Evolutionary conservation across 2,797 vertebrate genomes (phyloP).

Genomic region (Netta rufina): DNA sequence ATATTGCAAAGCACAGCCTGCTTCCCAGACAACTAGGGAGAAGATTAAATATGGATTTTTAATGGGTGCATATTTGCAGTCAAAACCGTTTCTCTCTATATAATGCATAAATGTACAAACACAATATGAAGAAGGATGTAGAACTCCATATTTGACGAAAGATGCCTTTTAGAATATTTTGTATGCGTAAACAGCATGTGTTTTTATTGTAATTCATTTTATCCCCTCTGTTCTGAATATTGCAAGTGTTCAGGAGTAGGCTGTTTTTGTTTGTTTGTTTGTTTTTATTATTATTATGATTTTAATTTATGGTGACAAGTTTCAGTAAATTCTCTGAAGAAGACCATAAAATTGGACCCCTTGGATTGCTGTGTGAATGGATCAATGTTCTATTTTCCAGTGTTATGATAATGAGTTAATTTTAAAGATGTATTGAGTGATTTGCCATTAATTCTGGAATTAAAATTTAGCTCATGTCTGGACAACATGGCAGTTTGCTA

Average conservation of each 20-base stretch:
- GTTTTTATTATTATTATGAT: not conserved
- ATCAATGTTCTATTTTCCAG: constrained; percentile 71
- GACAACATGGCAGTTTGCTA: constrained; percentile 13
- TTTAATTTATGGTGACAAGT: constrained; percentile 34
- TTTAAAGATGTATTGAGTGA: constrained; percentile 66
- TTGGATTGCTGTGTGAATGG: constrained; percentile 39
- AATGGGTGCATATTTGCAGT: not conserved
- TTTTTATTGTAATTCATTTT: constrained; percentile 21
- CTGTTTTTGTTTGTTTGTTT: too few species aligned
- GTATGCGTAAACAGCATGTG: not conserved
- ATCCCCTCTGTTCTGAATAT: not conserved
- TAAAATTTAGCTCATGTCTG: constrained; percentile 64
- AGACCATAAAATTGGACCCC: constrained; percentile 51
- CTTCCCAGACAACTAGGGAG: not conserved
- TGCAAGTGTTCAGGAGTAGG: not conserved
- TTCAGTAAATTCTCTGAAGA: constrained; percentile 58
- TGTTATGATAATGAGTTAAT: constrained; percentile 69
- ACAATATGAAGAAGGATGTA: not conserved
- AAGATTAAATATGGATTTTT: constrained; percentile 23
- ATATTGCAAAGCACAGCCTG: not conserved
- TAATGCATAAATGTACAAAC: not conserved
- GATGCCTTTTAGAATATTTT: not conserved
- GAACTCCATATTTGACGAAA: not conserved
- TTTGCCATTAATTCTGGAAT: constrained; percentile 57
- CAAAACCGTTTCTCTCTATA: not conserved